These are phyloP conservation scores for Anolis sagrei DNA, from an alignment of 2,113 vertebrate species.

Conservation along the genomic window DNA sequence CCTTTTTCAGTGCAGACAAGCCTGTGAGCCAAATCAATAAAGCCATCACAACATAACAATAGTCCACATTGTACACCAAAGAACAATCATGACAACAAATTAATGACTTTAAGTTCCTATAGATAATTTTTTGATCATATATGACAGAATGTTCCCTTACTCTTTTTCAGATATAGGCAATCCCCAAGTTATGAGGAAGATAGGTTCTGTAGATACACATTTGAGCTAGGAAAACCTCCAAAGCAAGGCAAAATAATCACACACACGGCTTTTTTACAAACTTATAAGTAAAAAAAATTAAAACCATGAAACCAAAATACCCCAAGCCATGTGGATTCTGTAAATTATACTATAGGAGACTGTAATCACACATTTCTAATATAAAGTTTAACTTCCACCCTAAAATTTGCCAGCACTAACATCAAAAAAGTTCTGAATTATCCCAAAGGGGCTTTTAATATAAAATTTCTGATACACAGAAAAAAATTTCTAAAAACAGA, in stretches of 20 bases:
- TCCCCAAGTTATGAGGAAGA: too few species aligned
- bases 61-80: background rate
- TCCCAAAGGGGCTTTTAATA: background rate
- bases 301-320: too few species aligned
- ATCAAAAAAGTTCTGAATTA: background rate
- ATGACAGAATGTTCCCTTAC: background rate
- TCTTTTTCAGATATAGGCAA: background rate
- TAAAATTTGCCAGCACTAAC: background rate
- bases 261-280: too few species aligned
- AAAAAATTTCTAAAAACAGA: background rate
- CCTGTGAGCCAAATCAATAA: slow-evolving; percentile 61
- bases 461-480: background rate
- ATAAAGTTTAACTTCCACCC: background rate
- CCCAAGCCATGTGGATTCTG: too few species aligned
- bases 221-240: too few species aligned
- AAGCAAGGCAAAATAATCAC: background rate
- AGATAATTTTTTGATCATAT: background rate
- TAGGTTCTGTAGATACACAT: background rate
- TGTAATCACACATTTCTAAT: too few species aligned
- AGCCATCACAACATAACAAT: background rate
- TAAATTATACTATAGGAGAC: too few species aligned
- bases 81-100: background rate
- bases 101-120: background rate
- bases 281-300: too few species aligned
- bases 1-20: slow-evolving; percentile 69